These are phyloP conservation scores for Mungos mungo DNA, from an alignment of 2,113 vertebrate species.

Conservation along the genomic window DNA sequence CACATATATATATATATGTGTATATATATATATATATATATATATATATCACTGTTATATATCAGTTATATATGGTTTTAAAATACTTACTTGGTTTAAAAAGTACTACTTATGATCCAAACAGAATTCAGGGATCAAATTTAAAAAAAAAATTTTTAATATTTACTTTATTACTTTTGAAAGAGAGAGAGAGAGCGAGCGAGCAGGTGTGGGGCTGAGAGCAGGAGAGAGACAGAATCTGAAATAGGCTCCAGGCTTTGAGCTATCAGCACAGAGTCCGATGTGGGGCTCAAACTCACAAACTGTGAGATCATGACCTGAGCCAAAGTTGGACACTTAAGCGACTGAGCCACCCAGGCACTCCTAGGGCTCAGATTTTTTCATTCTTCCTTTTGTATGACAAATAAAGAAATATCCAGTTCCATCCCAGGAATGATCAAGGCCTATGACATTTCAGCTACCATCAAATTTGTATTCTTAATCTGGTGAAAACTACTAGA, in stretches of 20 bases:
- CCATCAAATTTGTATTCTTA: neutral
- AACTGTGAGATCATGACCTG: no score
- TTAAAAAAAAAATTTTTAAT: fast-evolving
- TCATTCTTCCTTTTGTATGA: neutral
- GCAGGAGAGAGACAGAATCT: no score
- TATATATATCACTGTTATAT: neutral
- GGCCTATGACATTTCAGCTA: neutral
- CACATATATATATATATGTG: no score
- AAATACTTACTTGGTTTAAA: neutral
- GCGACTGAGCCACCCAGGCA: no score
- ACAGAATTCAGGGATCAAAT: neutral
- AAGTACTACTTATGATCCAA: neutral
- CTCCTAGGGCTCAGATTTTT: neutral
- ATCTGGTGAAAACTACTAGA: neutral
- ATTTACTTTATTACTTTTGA: no score
- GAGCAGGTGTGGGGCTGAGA: no score
- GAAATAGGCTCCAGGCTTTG: no score
- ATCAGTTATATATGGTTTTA: neutral
- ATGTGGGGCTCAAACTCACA: no score
- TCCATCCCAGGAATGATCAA: neutral
- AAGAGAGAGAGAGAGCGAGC: no score
- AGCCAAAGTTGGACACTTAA: no score
- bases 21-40: no score
- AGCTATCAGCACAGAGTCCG: no score
- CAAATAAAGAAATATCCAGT: conserved; percentile 6